Evolutionary conservation across 2,113 vertebrate genomes (phyloP), one percentile per base, ranked within the genome.

Genomic region (Pteronura brasiliensis): DNA sequence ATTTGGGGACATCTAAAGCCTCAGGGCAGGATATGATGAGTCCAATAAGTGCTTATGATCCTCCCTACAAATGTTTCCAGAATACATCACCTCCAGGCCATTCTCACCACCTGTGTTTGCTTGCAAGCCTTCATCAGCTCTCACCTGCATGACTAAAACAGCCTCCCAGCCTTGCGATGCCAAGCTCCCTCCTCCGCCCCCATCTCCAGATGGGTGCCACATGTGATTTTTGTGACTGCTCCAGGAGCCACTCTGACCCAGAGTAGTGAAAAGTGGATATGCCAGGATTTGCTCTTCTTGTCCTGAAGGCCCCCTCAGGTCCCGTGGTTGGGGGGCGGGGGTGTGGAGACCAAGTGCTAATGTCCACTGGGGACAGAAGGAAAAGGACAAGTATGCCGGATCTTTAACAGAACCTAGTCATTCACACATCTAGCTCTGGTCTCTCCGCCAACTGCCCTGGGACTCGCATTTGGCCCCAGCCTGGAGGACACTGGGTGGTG

Each of bases 1-100:
- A 92, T 96, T 97, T 80, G 87, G 95, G 93, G 95, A 98, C 98
- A 96, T 34, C 82, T 57, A 89, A 97, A 71, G 96, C 97, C 95
- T 95, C 88, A 0, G 95, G 97, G 95, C 95, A 98, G 96, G 96
- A 97, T 93, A 34, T 92, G 95, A 97, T 88, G 93, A 96, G 85
- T 89, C 95, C 96, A 94, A 4, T 77, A 85, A 96, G 67, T 4
- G 27, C 89, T 34, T 44, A 94, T 9, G 52, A 85, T 71, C 90
- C 80, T 92, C 69, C 88, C 84, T 82, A 27, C 81, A 67, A 84
- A 61, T 85, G 63, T 93, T 95, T 97, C 88, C 96, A 97, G 96
- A 93, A 87, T 6, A 29, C 13, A 27, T 74, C 65, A 90, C 96
- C 95, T 97, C 92, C 86, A 39, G 79, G 92, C 72, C 65, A 5